Conservation (phyloP, 2,113 vertebrate genomes). For the Colistium nudipinnis region DNA sequence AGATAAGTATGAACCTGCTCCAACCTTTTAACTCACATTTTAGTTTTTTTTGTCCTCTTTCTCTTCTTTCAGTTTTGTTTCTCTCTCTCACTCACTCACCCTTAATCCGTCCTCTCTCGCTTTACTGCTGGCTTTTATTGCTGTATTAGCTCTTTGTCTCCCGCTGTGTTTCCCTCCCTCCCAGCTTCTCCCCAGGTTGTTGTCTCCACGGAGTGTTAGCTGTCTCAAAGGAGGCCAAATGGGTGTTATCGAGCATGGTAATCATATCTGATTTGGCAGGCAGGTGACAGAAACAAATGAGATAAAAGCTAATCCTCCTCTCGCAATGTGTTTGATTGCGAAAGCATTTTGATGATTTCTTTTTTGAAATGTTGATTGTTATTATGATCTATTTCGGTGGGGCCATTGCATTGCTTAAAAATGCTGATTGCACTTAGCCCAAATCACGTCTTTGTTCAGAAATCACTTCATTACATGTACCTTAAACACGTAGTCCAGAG, state of each 20-base stretch:
- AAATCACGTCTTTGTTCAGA: neutral
- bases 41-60: neutral
- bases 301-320: constrained; percentile 24
- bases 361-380: too few species aligned
- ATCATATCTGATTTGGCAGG: constrained; percentile 70
- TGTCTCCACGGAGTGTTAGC: constrained; percentile 69
- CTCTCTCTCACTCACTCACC: neutral
- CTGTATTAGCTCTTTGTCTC: neutral
- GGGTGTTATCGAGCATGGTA: constrained; percentile 59
- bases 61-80: constrained; percentile 8
- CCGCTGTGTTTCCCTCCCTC: neutral
- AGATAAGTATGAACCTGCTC: constrained; percentile 36
- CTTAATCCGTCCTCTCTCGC: neutral
- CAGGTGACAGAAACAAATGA: constrained; percentile 50
- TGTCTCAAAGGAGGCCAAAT: constrained; percentile 54
- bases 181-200: constrained; percentile 49
- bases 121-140: neutral
- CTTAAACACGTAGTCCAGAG: neutral
- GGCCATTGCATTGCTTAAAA: neutral
- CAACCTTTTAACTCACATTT: constrained; percentile 4
- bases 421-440: neutral
- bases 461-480: constrained; percentile 3
- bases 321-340: too few species aligned
- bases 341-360: too few species aligned
- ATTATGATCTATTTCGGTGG: too few species aligned